Evolutionary conservation across 1,140 invertebrate species (phyloP).

Genomic region (Laodelphax striatellus): DNA sequence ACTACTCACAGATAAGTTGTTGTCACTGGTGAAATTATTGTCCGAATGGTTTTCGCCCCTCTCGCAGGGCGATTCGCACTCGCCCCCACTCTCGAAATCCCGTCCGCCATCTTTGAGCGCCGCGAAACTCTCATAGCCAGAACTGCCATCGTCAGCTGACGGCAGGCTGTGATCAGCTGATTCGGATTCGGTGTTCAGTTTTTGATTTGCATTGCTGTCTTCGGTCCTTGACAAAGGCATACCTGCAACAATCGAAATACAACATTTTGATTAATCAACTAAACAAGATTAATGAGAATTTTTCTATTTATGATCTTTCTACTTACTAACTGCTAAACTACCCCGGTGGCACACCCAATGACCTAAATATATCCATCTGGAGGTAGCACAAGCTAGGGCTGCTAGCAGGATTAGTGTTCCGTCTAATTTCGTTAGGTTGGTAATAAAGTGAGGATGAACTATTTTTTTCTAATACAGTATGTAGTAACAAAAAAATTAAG

Average conservation of each 20-base stretch:
- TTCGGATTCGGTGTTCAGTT: slow-evolving; percentile 2
- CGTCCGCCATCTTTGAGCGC: slow-evolving; percentile 39
- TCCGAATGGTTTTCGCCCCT: not conserved
- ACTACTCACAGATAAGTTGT: not conserved
- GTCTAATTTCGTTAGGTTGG: too few species aligned
- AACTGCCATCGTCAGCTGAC: slow-evolving; percentile 68
- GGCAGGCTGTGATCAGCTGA: slow-evolving; percentile 41
- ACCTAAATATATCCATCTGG: too few species aligned
- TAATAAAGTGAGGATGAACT: too few species aligned
- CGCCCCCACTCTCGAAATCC: slow-evolving; percentile 16
- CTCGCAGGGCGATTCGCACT: slow-evolving; percentile 14
- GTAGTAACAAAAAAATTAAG: too few species aligned
- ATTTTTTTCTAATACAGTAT: too few species aligned
- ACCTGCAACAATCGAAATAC: not conserved
- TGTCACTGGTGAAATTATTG: not conserved
- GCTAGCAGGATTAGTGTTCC: too few species aligned
- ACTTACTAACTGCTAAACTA: too few species aligned
- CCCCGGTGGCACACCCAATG: too few species aligned
- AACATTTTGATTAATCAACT: too few species aligned
- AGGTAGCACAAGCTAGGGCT: too few species aligned
- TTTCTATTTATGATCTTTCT: too few species aligned
- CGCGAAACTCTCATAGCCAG: slow-evolving; percentile 72
- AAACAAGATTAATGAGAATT: too few species aligned
- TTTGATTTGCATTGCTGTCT: slow-evolving; percentile 6
- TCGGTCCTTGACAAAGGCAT: slow-evolving; percentile 1